phyloP scores from a whole-genome alignment of 2,113 vertebrate species.

The Catharus bicknelli region DNA sequence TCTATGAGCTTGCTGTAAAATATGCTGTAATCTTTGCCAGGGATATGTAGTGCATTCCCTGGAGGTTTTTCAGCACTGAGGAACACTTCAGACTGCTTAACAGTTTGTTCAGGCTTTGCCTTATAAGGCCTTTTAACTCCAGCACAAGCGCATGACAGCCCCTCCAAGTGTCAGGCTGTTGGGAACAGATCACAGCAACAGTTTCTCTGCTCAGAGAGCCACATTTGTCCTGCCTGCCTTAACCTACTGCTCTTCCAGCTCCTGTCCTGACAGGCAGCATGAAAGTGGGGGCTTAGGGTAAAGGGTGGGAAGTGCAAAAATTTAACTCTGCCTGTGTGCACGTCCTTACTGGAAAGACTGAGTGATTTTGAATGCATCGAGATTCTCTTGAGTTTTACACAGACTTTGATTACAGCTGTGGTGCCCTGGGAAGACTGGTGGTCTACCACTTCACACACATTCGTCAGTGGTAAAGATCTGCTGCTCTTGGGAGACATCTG shows the following conservation, averaged over 20 bases:
- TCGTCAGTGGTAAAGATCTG: not conserved
- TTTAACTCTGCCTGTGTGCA: not conserved
- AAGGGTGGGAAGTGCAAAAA: not conserved
- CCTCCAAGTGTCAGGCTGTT: constrained; percentile 58
- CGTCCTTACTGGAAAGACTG: not conserved
- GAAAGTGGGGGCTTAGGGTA: not conserved
- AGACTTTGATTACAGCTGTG: not conserved
- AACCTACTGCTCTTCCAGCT: not conserved
- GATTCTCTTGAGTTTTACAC: not conserved
- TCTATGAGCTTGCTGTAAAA: constrained; percentile 63
- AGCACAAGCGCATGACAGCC: constrained; percentile 66
- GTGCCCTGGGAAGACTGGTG: not conserved
- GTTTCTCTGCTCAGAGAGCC: not conserved
- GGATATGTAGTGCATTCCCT: constrained; percentile 73
- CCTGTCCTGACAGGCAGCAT: not conserved
- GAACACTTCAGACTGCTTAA: constrained; percentile 72
- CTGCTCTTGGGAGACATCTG: not conserved
- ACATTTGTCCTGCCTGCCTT: constrained; percentile 11
- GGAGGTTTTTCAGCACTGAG: constrained; percentile 67
- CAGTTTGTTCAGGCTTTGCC: constrained; percentile 74
- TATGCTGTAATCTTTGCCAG: constrained; percentile 75
- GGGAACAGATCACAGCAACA: constrained; percentile 69
- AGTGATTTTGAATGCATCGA: rapidly evolving
- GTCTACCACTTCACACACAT: not conserved
- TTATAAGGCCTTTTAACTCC: constrained; percentile 84